phyloP scores from a whole-genome alignment of 2,888 invertebrate genomes.

The Lymantria dispar region DNA sequence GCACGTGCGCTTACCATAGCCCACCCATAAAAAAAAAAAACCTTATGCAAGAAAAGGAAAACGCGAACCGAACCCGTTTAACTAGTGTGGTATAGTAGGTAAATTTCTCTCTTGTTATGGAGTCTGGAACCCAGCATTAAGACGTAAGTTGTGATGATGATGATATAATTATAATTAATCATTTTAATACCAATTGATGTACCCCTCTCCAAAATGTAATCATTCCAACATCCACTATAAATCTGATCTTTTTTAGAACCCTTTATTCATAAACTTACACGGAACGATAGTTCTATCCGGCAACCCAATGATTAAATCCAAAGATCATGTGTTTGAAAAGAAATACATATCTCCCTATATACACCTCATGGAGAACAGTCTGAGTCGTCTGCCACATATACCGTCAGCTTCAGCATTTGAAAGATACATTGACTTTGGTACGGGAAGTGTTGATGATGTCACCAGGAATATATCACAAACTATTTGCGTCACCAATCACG shows the following conservation, averaged over 20 bases:
- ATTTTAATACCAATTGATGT: too few relatives aligned
- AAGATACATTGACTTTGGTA: constrained; percentile 68
- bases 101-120: too few relatives aligned
- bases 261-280: constrained; percentile 57
- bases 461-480: constrained; percentile 72
- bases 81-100: too few relatives aligned
- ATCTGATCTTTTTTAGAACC: constrained; percentile 50
- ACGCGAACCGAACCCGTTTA: too few relatives aligned
- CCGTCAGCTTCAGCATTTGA: constrained; percentile 70
- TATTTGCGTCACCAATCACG: constrained; percentile 71
- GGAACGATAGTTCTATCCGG: constrained; percentile 60
- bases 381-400: constrained; percentile 57
- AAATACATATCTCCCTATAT: constrained; percentile 51
- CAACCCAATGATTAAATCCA: constrained; percentile 51
- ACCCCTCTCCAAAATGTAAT: background rate
- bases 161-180: too few relatives aligned
- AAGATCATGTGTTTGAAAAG: constrained; percentile 60
- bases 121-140: too few relatives aligned
- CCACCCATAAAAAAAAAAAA: too few relatives aligned
- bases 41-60: too few relatives aligned
- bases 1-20: too few relatives aligned
- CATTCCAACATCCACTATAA: background rate
- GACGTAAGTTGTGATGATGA: too few relatives aligned
- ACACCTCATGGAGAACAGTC: constrained; percentile 71
- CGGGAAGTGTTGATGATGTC: constrained; percentile 56